These are phyloP conservation scores for Metaphire vulgaris DNA, from an alignment of 1,140 invertebrate genomes.

Conservation along the genomic window DNA sequence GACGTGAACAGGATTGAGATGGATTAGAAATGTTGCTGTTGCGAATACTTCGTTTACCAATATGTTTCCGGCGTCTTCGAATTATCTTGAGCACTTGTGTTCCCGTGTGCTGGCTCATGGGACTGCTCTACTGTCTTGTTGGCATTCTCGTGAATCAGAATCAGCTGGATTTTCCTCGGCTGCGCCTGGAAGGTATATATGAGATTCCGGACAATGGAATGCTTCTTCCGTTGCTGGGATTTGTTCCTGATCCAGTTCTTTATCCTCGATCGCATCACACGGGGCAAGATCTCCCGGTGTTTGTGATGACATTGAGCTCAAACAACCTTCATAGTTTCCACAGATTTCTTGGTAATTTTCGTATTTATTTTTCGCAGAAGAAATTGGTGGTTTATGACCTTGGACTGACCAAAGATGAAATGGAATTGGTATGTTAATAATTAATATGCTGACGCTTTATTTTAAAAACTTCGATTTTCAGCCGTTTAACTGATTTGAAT, in stretches of 20 bases:
- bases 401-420: conserved; percentile 5
- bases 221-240: background rate
- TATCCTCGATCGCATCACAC: background rate
- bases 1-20: background rate
- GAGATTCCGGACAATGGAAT: background rate
- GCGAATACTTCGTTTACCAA: background rate
- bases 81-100: background rate
- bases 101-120: background rate
- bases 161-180: background rate
- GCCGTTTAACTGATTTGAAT: too few relatives aligned
- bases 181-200: background rate
- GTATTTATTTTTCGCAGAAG: background rate
- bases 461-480: background rate
- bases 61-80: background rate
- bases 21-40: background rate
- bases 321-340: conserved; percentile 1
- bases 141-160: background rate
- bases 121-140: background rate
- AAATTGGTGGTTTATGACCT: conserved; percentile 10
- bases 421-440: conserved; percentile 3
- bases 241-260: background rate
- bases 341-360: conserved; percentile 6
- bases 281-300: background rate
- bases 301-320: background rate
- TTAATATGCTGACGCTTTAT: background rate